Evolutionary conservation across 2,113 vertebrate species (phyloP), one percentile per base, ranked within the genome.

Genomic region (Nesoenas mayeri): DNA sequence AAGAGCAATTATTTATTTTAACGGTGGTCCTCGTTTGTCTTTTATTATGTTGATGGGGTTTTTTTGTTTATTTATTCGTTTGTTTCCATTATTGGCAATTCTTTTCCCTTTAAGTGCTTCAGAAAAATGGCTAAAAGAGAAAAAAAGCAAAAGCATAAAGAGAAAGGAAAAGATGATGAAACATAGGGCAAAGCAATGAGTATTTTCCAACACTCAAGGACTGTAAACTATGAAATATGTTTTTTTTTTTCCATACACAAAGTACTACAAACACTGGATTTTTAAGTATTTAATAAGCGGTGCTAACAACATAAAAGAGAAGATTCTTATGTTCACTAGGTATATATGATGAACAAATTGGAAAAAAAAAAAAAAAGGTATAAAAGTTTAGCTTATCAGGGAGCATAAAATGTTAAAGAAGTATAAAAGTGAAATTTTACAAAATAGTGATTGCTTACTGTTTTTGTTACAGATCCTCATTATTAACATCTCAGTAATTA

Each of bases 251-350:
- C 15, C 19, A 48, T 64, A 12, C 17, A 29, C 2, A 4, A 79
- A 67, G 38, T 69, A 65, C 10, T 50, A 36, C 5, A n/a, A 73
- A 56, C 3, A 20, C 12, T 34, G 26, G 1, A 14, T 2, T 74
- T 56, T 73, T 60, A 75, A 51, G 3, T 48, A 4, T 36, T 5
- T 26, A 16, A 70, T 11, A 38, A 70, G 29, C 17, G 28, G 44
- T 66, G 15, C 3, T 61, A 38, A 34, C n/a, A 64, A 25, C 7
- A 6, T 13, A 20, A 72, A 58, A 51, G 0, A 58, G 70, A 75
- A 81, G 0, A 26, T 31, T 66, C 0, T 32, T 6, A 60, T 70
- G 4, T 36, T 77, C 34, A 1, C 15, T 61, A 20, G 5, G 4
- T 28, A 24, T 60, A 9, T n/a, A 15, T n/a, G 10, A 56, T 31